Evolutionary conservation across 2,888 invertebrate genomes (phyloP).

Genomic region (Conops quadrifasciatus): DNA sequence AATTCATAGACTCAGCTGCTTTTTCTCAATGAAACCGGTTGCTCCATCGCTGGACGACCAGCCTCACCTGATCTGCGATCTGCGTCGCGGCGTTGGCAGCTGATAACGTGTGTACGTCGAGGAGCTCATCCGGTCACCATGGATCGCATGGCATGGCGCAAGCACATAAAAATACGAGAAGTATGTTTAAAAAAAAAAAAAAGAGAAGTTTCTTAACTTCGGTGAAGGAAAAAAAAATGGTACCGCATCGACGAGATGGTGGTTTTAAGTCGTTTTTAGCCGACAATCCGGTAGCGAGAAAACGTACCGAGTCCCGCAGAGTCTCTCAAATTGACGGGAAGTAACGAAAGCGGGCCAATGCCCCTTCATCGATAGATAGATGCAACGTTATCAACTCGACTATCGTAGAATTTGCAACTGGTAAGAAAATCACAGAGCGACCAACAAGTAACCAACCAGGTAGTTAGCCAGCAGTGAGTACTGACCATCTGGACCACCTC

Average conservation of each 20-base stretch:
- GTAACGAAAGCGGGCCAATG: no score
- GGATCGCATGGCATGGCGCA: not conserved
- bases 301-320: no score
- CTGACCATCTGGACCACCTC: no score
- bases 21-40: constrained; percentile 63
- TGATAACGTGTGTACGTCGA: not conserved
- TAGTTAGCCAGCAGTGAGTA: no score
- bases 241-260: not conserved
- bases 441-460: not conserved
- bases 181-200: no score
- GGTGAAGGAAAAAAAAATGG: no score
- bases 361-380: no score
- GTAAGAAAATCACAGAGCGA: not conserved
- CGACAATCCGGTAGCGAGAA: not conserved
- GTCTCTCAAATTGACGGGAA: no score
- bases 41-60: constrained; percentile 49
- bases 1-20: constrained; percentile 52
- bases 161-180: constrained; percentile 30
- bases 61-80: constrained; percentile 60
- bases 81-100: constrained; percentile 49
- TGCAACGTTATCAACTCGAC: no score
- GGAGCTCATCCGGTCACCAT: constrained; percentile 57
- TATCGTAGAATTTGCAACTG: not conserved
- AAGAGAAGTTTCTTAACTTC: not conserved
- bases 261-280: not conserved